Evolutionary conservation across 2,113 vertebrate genomes (phyloP), one percentile per base, ranked within the genome.

Genomic region (Megaleporinus macrocephalus): DNA sequence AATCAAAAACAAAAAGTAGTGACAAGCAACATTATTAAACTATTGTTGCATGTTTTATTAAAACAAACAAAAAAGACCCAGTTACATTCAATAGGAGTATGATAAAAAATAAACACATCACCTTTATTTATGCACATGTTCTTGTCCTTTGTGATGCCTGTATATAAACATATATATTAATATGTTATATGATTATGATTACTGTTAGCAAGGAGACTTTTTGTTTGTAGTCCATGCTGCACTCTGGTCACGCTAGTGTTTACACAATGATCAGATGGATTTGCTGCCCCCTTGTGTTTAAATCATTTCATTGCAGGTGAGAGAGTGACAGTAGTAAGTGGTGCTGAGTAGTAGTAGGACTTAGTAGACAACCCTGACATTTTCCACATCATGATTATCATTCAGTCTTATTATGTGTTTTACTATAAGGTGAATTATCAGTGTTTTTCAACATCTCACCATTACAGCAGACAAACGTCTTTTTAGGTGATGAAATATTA

Each of bases 221-320:
- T 44, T 44, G 41, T 44, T 44, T 44, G 41, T 36, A 6, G 33
- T 36, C 41, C 11, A 44, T 44, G 10, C 41, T 44, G 41, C 41
- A 44, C 10, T 44, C 10, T 44, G 41, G 41, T 44, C 41, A 16
- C 51, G 12, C 5, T 18, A 55, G 15, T 27, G 29, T 69, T 73
- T 44, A 3, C 15, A 3, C 14, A 55, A 3, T 18, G 41, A 59
- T 24, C 16, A 66, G 18, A 36, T 57, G 65, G 30, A 53, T 72
- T 71, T 82, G 65, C 80, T 83, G 84, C 72, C 80, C 65, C 73
- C 84, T 79, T 70, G 71, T 72, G 84, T 22, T 44, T 18, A 6
- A 30, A 30, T 6, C n/a, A 7, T 26, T 44, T 36, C 57, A 49
- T 36, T 59, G 44, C 44, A 78, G 0, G 1, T n/a, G 12, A 36